Conservation (phyloP, 2,888 invertebrate genomes). For the Marasmarcha lunaedactyla region DNA sequence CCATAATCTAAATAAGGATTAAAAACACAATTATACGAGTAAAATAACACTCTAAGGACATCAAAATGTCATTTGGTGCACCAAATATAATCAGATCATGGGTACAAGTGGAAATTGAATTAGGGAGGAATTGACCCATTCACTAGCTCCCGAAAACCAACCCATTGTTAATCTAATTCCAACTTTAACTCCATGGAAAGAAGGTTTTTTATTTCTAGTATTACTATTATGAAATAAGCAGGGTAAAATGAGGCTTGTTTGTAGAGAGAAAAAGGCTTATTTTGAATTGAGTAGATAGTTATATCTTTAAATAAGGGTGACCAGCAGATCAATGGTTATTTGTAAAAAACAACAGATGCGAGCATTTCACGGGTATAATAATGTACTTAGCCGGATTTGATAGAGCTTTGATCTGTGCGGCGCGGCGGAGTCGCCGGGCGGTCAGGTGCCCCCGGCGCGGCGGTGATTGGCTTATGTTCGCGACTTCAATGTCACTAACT, state of each 20-base stretch:
- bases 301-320: constrained; percentile 28
- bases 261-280: not conserved
- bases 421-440: constrained; percentile 21
- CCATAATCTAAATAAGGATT: too few species aligned
- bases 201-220: not conserved
- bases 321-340: constrained; percentile 56
- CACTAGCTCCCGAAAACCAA: constrained; percentile 3
- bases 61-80: constrained; percentile 37
- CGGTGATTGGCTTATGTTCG: constrained; percentile 30
- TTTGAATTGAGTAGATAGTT: not conserved
- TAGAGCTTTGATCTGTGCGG: constrained; percentile 54
- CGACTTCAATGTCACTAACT: constrained; percentile 11
- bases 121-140: constrained; percentile 54
- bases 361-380: constrained; percentile 67
- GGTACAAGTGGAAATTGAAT: constrained; percentile 58
- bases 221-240: not conserved
- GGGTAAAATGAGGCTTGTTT: not conserved
- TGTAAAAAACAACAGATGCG: constrained; percentile 67
- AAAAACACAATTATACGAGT: too few species aligned
- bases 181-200: too few species aligned
- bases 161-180: too few species aligned
- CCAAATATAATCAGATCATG: constrained; percentile 54
- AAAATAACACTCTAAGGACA: not conserved
- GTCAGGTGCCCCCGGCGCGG: constrained; percentile 18
- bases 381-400: constrained; percentile 61